Conservation (phyloP, 2,113 vertebrate genomes). For the Dasyurus viverrinus region DNA sequence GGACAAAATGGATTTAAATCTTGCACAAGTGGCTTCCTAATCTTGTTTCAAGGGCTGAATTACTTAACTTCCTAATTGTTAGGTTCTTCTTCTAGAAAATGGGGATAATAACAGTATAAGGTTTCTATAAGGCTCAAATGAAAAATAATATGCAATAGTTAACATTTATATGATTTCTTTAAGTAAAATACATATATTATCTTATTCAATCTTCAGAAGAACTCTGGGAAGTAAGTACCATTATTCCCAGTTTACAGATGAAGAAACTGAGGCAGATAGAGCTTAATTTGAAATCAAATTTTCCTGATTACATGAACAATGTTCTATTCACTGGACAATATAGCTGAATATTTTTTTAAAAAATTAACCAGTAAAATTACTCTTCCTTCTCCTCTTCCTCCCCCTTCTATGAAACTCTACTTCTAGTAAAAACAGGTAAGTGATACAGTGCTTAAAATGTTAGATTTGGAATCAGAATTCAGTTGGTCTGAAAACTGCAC, state of each 20-base stretch:
- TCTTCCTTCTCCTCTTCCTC: too few relatives aligned
- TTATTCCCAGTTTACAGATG: background rate
- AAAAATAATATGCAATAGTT: background rate
- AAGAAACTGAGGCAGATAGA: background rate
- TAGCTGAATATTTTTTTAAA: background rate
- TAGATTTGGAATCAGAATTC: too few relatives aligned
- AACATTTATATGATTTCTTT: background rate
- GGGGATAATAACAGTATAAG: background rate
- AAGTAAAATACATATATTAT: background rate
- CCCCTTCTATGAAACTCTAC: too few relatives aligned
- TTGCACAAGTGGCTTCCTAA: background rate
- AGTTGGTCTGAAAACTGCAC: too few relatives aligned
- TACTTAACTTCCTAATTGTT: background rate
- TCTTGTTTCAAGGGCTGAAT: background rate
- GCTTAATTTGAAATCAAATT: background rate
- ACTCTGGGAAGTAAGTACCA: background rate
- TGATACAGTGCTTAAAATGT: too few relatives aligned
- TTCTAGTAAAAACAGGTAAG: too few relatives aligned
- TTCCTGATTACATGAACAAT: background rate
- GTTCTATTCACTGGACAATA: background rate
- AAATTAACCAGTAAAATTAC: too few relatives aligned
- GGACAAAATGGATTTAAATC: background rate
- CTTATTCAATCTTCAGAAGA: background rate
- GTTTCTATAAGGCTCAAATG: too few relatives aligned
- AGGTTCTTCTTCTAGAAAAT: background rate